Base-by-base conservation (phyloP, 2,113 vertebrate genomes). In the Aegithalos caudatus region DNA sequence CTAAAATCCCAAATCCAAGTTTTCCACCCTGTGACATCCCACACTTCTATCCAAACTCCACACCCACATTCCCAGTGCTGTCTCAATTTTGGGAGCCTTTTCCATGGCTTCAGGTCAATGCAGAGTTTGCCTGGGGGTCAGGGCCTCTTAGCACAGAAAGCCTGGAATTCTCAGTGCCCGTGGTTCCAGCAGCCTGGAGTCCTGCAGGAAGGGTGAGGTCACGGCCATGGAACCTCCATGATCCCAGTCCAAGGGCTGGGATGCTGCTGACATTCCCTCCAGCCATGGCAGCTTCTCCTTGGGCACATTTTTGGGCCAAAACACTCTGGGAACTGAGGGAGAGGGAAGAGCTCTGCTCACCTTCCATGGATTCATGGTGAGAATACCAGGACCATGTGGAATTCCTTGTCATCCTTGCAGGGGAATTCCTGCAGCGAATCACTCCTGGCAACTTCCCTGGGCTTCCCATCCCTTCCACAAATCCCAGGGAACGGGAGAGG, bases 301-400 rank as follows among this genome's bases (percentile, higher is more conserved):
- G 5, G 60, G 50, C 6, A 16, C 10, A 2, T 50, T 50, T 58
- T 65, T 28, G 14, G 3, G n/a, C 15, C 44, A 35, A 79, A 86
- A 38, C 8, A 1, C 14, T 44, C 45, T 9, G 45, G 53, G 19
- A 2, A 0, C 6, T 29, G 31, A 70, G 61, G 67, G 40, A 35
- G 15, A 14, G 24, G 12, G 50, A 56, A 57, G 45, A 22, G 19
- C 6, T 74, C 54, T 45, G 38, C 60, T 74, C 51, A 2, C 42
- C 56, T 65, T 57, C 66, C 44, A 10, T 14, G 1, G 1, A 6
- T 20, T 28, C 3, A 9, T 0, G 11, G 13, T 27, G 29, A 20
- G 77, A 77, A 61, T 5, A 8, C 16, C 23, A 8, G 24, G 31
- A 44, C 1, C 28, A 9, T 0, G 0, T 2, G 22, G 48, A 65